phyloP scores from a whole-genome alignment of 1,140 invertebrate genomes.

The Leptopilina clavipes region DNA sequence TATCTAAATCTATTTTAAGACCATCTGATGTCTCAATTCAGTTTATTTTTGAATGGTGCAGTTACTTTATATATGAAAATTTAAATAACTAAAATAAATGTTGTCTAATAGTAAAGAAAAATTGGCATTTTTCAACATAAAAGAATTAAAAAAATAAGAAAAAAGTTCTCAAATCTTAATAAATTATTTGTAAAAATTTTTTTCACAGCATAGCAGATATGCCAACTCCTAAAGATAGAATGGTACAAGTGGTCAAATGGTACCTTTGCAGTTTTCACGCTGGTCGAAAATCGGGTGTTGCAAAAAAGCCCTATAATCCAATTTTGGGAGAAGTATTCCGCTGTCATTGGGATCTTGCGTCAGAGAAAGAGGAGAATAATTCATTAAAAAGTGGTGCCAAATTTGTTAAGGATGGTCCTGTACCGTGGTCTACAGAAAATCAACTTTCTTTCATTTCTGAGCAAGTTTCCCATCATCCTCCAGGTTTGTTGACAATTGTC shows the following conservation, averaged over 20 bases:
- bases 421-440: conserved; percentile 87
- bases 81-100: no score
- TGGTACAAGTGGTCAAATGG: conserved; percentile 95
- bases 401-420: conserved; percentile 82
- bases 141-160: no score
- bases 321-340: conserved; percentile 96
- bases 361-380: conserved; percentile 38
- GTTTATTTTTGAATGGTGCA: not conserved
- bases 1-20: conserved; percentile 13
- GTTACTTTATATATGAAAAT: no score
- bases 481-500: conserved; percentile 78
- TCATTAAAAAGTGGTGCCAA: conserved; percentile 57
- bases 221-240: conserved; percentile 88
- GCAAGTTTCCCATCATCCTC: conserved; percentile 99
- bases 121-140: no score
- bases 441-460: conserved; percentile 95
- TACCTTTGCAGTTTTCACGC: conserved; percentile 98
- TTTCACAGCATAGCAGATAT: conserved; percentile 85
- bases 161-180: no score
- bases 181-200: no score
- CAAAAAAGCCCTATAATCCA: conserved; percentile 98
- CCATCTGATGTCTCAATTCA: not conserved
- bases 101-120: no score
- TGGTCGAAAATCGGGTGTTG: conserved; percentile 93
- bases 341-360: conserved; percentile 87